These are phyloP conservation scores for Merluccius polli DNA, from an alignment of 2,797 vertebrate species.

Conservation along the genomic window DNA sequence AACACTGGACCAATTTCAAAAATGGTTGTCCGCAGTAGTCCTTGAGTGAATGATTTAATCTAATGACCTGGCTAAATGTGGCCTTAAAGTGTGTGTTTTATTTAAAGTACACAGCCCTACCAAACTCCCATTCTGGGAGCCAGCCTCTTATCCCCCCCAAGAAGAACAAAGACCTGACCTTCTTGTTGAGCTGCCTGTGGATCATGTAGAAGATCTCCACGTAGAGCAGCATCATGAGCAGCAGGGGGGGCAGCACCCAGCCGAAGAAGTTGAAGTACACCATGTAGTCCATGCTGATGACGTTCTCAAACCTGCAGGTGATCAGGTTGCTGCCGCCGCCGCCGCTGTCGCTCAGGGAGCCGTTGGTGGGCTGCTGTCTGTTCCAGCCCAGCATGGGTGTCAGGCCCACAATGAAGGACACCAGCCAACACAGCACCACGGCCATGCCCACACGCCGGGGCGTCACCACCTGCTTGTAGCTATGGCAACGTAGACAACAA, in stretches of 20 bases:
- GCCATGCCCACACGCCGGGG: slow-evolving; percentile 79
- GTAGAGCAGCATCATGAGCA: slow-evolving; percentile 93
- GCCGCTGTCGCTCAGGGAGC: slow-evolving; percentile 53
- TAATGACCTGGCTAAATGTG: too few species aligned
- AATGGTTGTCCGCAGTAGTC: too few species aligned
- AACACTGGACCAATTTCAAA: too few species aligned
- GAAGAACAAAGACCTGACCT: slow-evolving; percentile 52
- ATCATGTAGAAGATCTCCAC: slow-evolving; percentile 96
- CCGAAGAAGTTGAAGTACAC: slow-evolving; percentile 98
- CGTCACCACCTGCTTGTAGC: slow-evolving; percentile 91
- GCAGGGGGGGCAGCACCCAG: slow-evolving; percentile 91
- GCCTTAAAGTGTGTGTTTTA: not conserved
- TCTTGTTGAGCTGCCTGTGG: slow-evolving; percentile 91
- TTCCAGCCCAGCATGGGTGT: slow-evolving; percentile 97
- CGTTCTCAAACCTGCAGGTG: slow-evolving; percentile 87
- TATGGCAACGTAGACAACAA: slow-evolving; percentile 45
- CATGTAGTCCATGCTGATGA: slow-evolving; percentile 99
- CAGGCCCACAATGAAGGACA: slow-evolving; percentile 89
- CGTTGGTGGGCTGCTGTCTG: slow-evolving; percentile 74
- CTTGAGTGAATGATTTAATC: too few species aligned
- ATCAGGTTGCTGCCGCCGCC: slow-evolving; percentile 70
- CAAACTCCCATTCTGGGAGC: not conserved
- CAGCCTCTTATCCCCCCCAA: not conserved
- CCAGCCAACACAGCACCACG: slow-evolving; percentile 87
- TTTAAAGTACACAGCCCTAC: not conserved